A percentile compares a stretch with the other conserved stretches of the same genome.
phyloP scores from a whole-genome alignment of 2,113 vertebrate species.

The Theristicus caerulescens region DNA sequence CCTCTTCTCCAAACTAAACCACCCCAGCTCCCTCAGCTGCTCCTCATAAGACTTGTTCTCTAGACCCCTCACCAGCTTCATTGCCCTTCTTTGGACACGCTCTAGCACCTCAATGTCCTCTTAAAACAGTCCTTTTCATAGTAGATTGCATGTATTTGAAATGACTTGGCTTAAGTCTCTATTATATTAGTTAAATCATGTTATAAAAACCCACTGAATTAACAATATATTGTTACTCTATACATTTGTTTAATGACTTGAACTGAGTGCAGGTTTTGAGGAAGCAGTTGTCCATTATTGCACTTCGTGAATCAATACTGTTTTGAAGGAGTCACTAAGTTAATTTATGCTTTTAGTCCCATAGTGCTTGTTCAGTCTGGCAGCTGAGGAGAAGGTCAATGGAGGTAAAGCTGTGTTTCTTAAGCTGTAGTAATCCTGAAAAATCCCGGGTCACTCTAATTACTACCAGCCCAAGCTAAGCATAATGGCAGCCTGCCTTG shows the following conservation, averaged over 20 bases:
- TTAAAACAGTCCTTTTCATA: neutral
- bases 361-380: neutral
- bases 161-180: neutral
- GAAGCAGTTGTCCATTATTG: neutral
- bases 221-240: neutral
- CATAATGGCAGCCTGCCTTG: conserved; percentile 12
- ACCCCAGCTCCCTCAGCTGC: too few relatives aligned
- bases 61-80: too few relatives aligned
- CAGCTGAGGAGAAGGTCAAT: conserved; percentile 8
- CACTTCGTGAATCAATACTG: conserved; percentile 7
- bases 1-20: too few relatives aligned
- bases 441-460: conserved; percentile 42
- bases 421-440: conserved; percentile 28
- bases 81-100: too few relatives aligned
- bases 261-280: neutral
- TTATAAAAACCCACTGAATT: neutral
- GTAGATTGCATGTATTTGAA: neutral
- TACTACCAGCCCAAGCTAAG: conserved; percentile 26
- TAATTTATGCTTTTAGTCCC: conserved; percentile 43
- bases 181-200: neutral
- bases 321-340: conserved; percentile 30
- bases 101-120: neutral
- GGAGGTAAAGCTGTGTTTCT: conserved; percentile 31
- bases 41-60: too few relatives aligned
- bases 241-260: neutral